These are phyloP conservation scores for Orchesellides sinensis DNA, from an alignment of 2,888 invertebrate genomes.

Conservation along the genomic window DNA sequence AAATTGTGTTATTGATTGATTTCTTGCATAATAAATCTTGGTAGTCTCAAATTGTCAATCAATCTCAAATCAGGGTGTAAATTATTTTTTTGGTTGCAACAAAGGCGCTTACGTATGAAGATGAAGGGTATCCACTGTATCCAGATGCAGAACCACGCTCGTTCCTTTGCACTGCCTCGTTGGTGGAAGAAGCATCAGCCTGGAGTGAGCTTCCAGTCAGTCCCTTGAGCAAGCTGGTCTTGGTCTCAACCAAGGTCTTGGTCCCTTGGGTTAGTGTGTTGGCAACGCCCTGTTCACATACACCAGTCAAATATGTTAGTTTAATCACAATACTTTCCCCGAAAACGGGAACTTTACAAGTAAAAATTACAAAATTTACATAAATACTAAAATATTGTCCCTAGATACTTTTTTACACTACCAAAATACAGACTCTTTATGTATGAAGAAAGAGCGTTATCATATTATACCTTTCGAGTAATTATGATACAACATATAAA, in stretches of 20 bases:
- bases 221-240: conserved; percentile 74
- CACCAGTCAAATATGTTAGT: conserved; percentile 38
- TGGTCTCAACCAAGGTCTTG: conserved; percentile 74
- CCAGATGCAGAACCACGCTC: conserved; percentile 72
- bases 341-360: no score
- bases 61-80: no score
- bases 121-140: conserved; percentile 73
- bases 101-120: conserved; percentile 69
- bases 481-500: no score
- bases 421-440: no score
- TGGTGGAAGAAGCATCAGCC: conserved; percentile 74
- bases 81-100: no score
- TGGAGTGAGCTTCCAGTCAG: conserved; percentile 74
- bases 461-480: no score
- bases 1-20: not conserved
- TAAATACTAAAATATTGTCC: no score
- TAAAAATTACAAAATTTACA: no score
- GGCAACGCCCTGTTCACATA: conserved; percentile 74
- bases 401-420: no score
- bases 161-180: conserved; percentile 74
- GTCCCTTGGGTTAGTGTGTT: conserved; percentile 74
- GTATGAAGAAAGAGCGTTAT: no score
- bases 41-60: no score
- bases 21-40: not conserved
- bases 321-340: not conserved